Base-by-base conservation (phyloP, 1,140 invertebrate species). In the Ridgeia piscesae region DNA sequence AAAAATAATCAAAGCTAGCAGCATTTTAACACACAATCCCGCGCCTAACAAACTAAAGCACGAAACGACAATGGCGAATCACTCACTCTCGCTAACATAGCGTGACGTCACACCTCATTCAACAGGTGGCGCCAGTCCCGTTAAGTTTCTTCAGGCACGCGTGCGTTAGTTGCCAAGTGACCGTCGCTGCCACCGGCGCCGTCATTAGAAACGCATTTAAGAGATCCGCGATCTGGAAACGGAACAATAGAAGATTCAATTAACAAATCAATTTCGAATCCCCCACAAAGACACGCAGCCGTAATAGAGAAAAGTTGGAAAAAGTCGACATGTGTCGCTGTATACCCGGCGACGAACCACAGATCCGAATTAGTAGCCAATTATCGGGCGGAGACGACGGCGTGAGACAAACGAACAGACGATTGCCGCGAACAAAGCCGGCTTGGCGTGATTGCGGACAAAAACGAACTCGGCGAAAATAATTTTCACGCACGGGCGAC, bases 321-420 rank as follows among this genome's bases (percentile, higher is more conserved):
- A 77, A 77, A 77, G 17, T 77, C 17, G 8, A 9, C 58, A 21
- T 77, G 58, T n/a, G n/a, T n/a, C n/a, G 58, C 14, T 21, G 58
- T 21, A 77, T 21, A 50, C 21, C n/a, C 42, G 14, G 58, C 58
- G 58, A 31, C 27, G 58, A 77, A 77, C 58, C 58, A 77, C 11
- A 77, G 27, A 77, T 77, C 58, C 58, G 58, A 77, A 77, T 77
- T 77, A 77, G 58, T 77, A 77, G 58, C 58, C 58, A 77, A 77
- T 77, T 77, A 77, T 77, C 17, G 58, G 27, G 58, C 58, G 58
- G 58, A 77, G 58, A 77, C 58, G 58, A 2, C 14, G 17, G 27
- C n/a, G 58, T 21, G 58, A 21, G 58, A 77, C 58, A 77, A 42
- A 31, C 2, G 58, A 77, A 77, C 58, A 77, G 27, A 77, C 58